Conservation (phyloP, 1,140 invertebrate genomes). For the Lepidostoma basale region DNA sequence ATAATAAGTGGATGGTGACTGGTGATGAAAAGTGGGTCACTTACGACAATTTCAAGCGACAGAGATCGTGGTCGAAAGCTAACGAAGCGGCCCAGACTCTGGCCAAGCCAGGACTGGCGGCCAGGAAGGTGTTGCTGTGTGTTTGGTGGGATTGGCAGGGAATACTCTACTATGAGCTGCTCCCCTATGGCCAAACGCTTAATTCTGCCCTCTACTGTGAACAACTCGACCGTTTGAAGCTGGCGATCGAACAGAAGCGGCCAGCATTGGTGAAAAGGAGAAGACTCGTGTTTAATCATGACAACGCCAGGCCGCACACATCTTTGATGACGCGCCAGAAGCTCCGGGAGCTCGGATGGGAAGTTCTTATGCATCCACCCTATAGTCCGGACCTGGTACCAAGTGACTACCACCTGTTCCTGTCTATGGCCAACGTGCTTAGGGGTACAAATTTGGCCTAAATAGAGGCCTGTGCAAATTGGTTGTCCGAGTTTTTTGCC, state of each 20-base stretch:
- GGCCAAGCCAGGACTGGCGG: background rate
- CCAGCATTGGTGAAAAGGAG: conserved; percentile 10
- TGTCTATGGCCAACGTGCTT: conserved; percentile 13
- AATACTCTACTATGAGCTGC: background rate
- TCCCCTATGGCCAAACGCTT: conserved; percentile 2
- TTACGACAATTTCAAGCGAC: conserved; percentile 1
- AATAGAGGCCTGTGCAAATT: conserved; percentile 9
- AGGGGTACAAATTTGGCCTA: conserved; percentile 5
- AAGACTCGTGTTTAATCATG: background rate
- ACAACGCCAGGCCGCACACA: conserved; percentile 6
- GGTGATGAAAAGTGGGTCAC: conserved; percentile 5
- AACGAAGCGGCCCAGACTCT: too few species aligned
- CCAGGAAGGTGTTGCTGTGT: conserved; percentile 4
- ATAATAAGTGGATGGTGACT: too few species aligned
- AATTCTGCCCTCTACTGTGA: conserved; percentile 4
- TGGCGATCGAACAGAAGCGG: conserved; percentile 5
- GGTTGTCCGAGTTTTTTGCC: conserved; percentile 1
- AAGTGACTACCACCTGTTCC: conserved; percentile 6
- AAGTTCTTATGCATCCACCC: conserved; percentile 9
- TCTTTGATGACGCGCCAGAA: conserved; percentile 10
- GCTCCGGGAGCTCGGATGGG: conserved; percentile 8
- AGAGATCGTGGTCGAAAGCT: conserved; percentile 8
- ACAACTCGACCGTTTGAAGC: conserved; percentile 10
- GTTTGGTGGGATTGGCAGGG: conserved; percentile 9
- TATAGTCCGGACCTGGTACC: conserved; percentile 10